phyloP scores from a whole-genome alignment of 2,113 vertebrate genomes.

The Tetrax tetrax region DNA sequence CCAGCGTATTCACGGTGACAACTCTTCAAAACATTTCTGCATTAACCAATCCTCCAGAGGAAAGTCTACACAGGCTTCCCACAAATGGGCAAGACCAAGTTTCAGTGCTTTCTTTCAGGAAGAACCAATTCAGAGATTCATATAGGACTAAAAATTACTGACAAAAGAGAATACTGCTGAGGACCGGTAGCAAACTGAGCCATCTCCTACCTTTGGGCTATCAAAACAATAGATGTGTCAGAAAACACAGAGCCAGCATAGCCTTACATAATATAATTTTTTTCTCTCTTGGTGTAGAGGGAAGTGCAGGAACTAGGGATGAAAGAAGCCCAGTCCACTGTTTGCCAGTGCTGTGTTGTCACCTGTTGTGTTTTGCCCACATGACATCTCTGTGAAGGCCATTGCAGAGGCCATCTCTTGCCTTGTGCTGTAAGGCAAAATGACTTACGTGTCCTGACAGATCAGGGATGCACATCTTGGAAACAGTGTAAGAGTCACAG shows the following conservation, averaged over 20 bases:
- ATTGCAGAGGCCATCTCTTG: neutral
- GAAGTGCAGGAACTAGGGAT: neutral
- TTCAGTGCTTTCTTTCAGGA: neutral
- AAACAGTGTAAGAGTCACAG: neutral
- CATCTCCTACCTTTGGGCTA: neutral
- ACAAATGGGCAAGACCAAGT: neutral
- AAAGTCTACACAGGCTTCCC: neutral
- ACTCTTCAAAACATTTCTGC: neutral
- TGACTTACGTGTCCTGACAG: neutral
- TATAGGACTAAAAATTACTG: neutral
- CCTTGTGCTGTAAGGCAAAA: neutral
- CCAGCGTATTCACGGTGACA: neutral
- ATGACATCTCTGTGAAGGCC: neutral
- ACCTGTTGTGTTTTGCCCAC: neutral
- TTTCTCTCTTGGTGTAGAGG: neutral
- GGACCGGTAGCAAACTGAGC: neutral
- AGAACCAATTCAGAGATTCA: neutral
- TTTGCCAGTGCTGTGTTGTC: neutral
- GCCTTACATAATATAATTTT: neutral
- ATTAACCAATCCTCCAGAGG: neutral
- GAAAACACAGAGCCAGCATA: neutral
- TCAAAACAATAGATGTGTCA: neutral
- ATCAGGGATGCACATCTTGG: neutral
- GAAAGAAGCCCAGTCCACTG: neutral
- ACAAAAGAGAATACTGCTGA: neutral